Evolutionary conservation across 1,140 invertebrate species (phyloP), one percentile per base, ranked within the genome.

Genomic region (Penaeus indicus): DNA sequence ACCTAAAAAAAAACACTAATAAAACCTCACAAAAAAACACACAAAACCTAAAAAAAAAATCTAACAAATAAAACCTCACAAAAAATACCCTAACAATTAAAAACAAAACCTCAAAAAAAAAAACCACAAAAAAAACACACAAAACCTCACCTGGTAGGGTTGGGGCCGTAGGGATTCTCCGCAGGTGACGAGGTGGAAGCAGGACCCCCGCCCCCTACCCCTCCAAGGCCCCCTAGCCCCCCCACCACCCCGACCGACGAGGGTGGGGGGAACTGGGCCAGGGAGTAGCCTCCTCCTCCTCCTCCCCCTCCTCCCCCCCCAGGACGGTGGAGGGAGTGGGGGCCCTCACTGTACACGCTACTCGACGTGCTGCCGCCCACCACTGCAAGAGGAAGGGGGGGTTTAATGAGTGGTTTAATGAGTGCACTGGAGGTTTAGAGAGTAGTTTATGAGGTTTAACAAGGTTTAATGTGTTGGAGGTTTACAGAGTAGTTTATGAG

Each of bases 291-390:
- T 8, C n/a, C n/a, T n/a, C n/a, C n/a, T n/a, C n/a, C n/a, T n/a
- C n/a, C n/a, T n/a, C n/a, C n/a, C n/a, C n/a, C n/a, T n/a, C n/a
- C n/a, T n/a, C n/a, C n/a, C n/a, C n/a, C n/a, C n/a, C n/a, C n/a
- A n/a, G 47, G 47, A 1, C 47, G 47, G 47, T 47, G 47, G 47
- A 47, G 47, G 47, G 47, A 47, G 47, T 90, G 84, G 25, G 90
- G 91, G 38, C 91, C 91, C 78, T 91, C 91, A 27, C 91, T 91
- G 88, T 91, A 90, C 16, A 90, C 90, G 75, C 91, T 91, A 69
- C 90, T 90, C 13, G 90, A 90, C 22, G 90, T 91, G 79, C 91
- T 91, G 67, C 90, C 91, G 3, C 86, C 83, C 54, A 88, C 88
- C 72, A 91, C 89, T 47, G 90, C 64, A 63, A 82, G 61, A 47